These are phyloP conservation scores for Drosophila sp. DNA, from an alignment of 1,140 invertebrate species.

Conservation along the genomic window DNA sequence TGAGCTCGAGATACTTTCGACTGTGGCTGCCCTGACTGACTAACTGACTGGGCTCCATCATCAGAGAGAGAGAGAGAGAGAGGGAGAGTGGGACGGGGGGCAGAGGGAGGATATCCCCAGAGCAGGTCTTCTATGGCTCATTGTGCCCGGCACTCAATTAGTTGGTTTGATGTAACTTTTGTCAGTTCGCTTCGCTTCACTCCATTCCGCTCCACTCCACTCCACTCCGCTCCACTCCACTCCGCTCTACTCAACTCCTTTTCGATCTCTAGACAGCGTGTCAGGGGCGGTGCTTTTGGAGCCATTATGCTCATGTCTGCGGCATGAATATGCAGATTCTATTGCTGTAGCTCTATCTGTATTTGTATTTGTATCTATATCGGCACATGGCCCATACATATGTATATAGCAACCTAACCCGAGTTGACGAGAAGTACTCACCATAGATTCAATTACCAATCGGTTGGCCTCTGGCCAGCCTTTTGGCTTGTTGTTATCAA, in stretches of 20 bases:
- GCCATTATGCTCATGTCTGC: conserved; percentile 65
- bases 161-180: conserved; percentile 80
- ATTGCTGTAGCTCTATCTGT: conserved; percentile 2
- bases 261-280: conserved; percentile 61
- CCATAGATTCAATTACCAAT: conserved; percentile 66
- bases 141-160: conserved; percentile 78
- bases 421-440: conserved; percentile 48
- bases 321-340: conserved; percentile 77
- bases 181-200: conserved; percentile 40
- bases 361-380: background rate
- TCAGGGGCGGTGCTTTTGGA: conserved; percentile 77
- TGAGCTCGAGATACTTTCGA: conserved; percentile 58
- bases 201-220: background rate
- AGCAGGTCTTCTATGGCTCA: conserved; percentile 58
- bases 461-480: conserved; percentile 34
- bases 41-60: too few species aligned
- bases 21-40: too few species aligned
- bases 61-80: too few species aligned
- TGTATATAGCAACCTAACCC: background rate
- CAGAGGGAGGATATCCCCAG: conserved; percentile 19
- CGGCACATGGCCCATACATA: conserved; percentile 8
- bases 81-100: too few species aligned
- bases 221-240: background rate
- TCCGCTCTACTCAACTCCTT: background rate
- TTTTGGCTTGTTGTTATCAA: conserved; percentile 52